Conservation (phyloP, 2,888 invertebrate genomes). For the Nemoura dubitans region DNA sequence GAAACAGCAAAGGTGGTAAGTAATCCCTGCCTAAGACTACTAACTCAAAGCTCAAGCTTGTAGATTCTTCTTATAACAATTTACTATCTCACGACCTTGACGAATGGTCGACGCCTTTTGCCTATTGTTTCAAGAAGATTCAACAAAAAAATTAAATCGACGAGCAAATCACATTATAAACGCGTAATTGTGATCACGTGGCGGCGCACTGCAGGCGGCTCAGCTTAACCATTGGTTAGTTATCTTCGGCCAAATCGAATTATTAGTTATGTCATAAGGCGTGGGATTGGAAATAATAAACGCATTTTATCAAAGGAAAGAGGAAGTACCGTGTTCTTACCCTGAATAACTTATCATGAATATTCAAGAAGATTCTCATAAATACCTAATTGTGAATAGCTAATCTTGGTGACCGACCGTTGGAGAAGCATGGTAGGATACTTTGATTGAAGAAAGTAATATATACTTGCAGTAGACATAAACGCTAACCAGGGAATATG, state of each 20-base stretch:
- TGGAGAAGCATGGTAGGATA: neutral
- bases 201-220: neutral
- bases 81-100: constrained; percentile 29
- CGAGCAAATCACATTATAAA: neutral
- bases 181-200: neutral
- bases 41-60: neutral
- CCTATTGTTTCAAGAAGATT: neutral
- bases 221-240: neutral
- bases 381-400: neutral
- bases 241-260: neutral
- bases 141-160: neutral
- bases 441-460: neutral
- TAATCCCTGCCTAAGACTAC: constrained; percentile 26
- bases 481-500: neutral
- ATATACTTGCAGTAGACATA: no score
- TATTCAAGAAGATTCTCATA: neutral
- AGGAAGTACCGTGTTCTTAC: constrained; percentile 27
- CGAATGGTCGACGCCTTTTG: neutral
- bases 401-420: neutral
- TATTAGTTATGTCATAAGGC: constrained; percentile 10
- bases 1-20: constrained; percentile 9
- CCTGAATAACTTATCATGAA: constrained; percentile 21
- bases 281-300: neutral
- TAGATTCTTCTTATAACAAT: constrained; percentile 20
- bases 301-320: neutral